Conservation (phyloP, 2,888 invertebrate genomes). For the Stenodera caucasica region DNA sequence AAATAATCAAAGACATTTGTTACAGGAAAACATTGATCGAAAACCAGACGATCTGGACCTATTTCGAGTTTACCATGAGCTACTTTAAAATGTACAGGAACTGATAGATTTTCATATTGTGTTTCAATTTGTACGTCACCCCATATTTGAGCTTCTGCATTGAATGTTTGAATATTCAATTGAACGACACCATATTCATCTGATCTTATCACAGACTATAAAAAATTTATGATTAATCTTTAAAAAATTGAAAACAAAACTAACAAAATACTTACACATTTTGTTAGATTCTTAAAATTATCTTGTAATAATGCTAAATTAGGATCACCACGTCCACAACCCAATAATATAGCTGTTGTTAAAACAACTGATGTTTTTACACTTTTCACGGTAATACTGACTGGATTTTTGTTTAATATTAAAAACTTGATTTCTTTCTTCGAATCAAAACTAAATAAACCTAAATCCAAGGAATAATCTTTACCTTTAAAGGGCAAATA, state of each 20-base stretch:
- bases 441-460: constrained; percentile 65
- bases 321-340: constrained; percentile 61
- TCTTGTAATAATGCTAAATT: constrained; percentile 49
- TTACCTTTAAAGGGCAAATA: constrained; percentile 51
- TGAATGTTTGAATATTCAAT: constrained; percentile 69
- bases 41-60: constrained; percentile 67
- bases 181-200: constrained; percentile 71
- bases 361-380: constrained; percentile 65
- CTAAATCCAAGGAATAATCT: constrained; percentile 62
- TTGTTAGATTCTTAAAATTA: constrained; percentile 51
- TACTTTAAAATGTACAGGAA: constrained; percentile 75
- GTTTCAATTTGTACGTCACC: constrained; percentile 76
- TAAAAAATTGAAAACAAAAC: not conserved
- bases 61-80: constrained; percentile 73
- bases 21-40: constrained; percentile 82
- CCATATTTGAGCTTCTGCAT: constrained; percentile 66
- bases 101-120: constrained; percentile 67
- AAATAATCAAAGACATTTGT: constrained; percentile 10
- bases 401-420: constrained; percentile 75
- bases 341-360: constrained; percentile 63
- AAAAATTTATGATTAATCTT: constrained; percentile 33
- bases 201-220: constrained; percentile 60
- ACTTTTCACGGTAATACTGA: constrained; percentile 65
- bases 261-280: constrained; percentile 41
- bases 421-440: constrained; percentile 73